Evolutionary conservation across 2,113 vertebrate species (phyloP), one percentile per base, ranked within the genome.

Genomic region (Ia io): DNA sequence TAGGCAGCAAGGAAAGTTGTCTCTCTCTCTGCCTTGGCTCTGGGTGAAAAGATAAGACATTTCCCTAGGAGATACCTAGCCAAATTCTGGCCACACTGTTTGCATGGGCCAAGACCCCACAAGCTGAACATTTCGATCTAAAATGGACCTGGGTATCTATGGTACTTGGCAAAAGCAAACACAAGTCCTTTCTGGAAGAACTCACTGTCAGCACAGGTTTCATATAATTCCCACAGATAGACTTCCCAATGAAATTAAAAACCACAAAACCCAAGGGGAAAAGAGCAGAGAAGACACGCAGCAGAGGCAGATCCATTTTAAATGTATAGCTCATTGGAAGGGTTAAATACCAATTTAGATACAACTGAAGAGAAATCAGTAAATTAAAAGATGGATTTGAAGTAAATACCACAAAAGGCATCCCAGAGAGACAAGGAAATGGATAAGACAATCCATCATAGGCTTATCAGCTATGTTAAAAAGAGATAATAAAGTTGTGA

Each of bases 401-500:
- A 95, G 83, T 51, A 44, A 69, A 84, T 42, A 92, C 42, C 9
- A n/a, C n/a, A 70, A 63, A 93, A 80, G 22, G 11, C 56, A 76
- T 82, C 71, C 59, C n/a, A 87, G 44, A 70, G 80, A 90, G n/a
- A 84, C 10, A 92, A 67, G 40, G 16, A 91, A 84, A 88, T 78
- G 47, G 40, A 12, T 67, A 59, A 73, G 22, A 49, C 53, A 9
- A 69, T 65, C 51, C n/a, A 91, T 56, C 32, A 32, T 65, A 63
- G 18, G 18, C 17, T 67, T 70, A 20, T 74, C 28, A 53, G 5
- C 37, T 88, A 47, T 47, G 42, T 77, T 53, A 59, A 10, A 40
- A 84, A 79, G 49, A 65, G 14, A 63, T 35, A 77, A 37, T 56
- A 59, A 84, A 79, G 6, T 56, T 89, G 30, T 61, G 69, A 44